phyloP scores from a whole-genome alignment of 2,113 vertebrate species.

The Seriola aureovittata region DNA sequence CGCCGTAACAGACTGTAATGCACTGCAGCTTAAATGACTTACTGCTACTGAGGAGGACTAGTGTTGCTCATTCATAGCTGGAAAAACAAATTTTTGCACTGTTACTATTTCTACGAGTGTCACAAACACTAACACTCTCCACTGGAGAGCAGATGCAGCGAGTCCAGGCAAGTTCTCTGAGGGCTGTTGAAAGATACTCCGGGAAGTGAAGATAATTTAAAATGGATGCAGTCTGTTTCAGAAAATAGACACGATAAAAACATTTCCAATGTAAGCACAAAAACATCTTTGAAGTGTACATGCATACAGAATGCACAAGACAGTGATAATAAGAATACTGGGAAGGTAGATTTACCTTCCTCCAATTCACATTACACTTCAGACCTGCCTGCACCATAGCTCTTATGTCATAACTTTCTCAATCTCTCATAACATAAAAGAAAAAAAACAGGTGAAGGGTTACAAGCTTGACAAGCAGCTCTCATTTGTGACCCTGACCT shows the following conservation, averaged over 20 bases:
- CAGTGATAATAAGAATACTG: neutral
- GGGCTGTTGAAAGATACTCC: neutral
- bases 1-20: neutral
- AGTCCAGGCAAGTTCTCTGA: slow-evolving; percentile 23
- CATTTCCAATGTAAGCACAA: neutral
- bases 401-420: neutral
- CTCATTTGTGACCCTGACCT: slow-evolving; percentile 1
- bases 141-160: slow-evolving; percentile 6
- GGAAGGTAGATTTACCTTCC: neutral
- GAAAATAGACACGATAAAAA: neutral
- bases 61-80: slow-evolving; percentile 5
- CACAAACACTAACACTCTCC: neutral
- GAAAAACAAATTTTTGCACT: slow-evolving; percentile 6
- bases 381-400: neutral
- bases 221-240: neutral
- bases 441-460: neutral
- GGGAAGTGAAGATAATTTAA: neutral
- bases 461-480: slow-evolving; percentile 1
- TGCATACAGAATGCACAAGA: neutral
- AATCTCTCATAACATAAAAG: neutral
- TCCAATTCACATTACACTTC: neutral
- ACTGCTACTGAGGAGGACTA: neutral
- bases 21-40: neutral
- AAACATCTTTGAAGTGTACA: neutral
- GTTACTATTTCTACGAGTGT: neutral